Conservation (phyloP, 2,888 invertebrate genomes). For the Tetragonisca angustula region DNA sequence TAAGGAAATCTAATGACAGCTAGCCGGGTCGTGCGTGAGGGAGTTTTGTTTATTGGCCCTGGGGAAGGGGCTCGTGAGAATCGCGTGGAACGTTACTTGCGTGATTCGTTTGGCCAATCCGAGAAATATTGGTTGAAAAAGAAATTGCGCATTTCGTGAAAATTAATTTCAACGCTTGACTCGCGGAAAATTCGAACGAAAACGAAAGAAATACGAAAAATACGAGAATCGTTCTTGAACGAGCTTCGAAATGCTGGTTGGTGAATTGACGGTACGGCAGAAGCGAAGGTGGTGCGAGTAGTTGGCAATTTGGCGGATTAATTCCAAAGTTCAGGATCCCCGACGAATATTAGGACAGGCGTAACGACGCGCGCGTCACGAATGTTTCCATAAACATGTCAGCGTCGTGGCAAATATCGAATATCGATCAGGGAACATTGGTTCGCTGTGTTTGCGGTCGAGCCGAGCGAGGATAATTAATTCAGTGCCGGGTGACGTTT, state of each 20-base stretch:
- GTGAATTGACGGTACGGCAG: not conserved
- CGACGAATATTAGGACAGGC: constrained; percentile 35
- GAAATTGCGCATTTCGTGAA: too few relatives aligned
- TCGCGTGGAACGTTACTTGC: constrained; percentile 5
- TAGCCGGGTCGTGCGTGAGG: constrained; percentile 5
- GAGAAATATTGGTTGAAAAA: too few relatives aligned
- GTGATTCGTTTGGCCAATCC: not conserved
- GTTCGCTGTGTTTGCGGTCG: constrained; percentile 33
- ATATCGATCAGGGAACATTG: constrained; percentile 59
- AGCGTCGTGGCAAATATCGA: constrained; percentile 58
- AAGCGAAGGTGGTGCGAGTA: not conserved
- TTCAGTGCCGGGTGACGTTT: constrained; percentile 43
- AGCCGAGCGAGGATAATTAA: constrained; percentile 52
- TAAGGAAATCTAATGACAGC: constrained; percentile 30
- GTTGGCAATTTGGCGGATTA: constrained; percentile 38
- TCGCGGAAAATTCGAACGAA: not conserved
- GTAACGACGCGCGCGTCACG: constrained; percentile 40
- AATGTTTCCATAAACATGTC: constrained; percentile 64
- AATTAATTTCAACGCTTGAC: too few relatives aligned
- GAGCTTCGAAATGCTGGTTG: not conserved
- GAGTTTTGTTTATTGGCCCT: constrained; percentile 23
- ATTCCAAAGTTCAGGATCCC: constrained; percentile 24
- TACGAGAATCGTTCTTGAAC: not conserved
- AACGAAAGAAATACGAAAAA: too few relatives aligned
- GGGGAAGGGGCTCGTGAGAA: not conserved